A percentile compares a stretch with the other conserved stretches of the same genome.
Conservation (phyloP, 2,888 invertebrate genomes). For the Venusia cambrica region DNA sequence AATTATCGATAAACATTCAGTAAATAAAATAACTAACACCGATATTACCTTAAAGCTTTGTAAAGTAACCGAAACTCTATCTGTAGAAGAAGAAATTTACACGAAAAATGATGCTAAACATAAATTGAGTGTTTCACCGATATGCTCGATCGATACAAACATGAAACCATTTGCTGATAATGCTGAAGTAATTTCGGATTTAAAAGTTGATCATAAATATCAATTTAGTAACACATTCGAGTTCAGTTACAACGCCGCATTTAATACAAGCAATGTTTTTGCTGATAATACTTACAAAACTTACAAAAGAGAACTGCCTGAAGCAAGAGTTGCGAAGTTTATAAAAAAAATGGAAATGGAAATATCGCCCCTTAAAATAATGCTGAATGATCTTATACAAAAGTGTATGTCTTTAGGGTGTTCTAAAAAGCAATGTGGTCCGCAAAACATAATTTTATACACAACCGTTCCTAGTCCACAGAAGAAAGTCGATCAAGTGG, state of each 20-base stretch:
- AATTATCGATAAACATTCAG: conserved; percentile 2
- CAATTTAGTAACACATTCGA: conserved; percentile 11
- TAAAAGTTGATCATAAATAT: conserved; percentile 10
- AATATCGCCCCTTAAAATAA: conserved; percentile 55
- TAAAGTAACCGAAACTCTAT: conserved; percentile 15
- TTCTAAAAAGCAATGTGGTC: conserved; percentile 20
- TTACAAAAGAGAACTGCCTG: conserved; percentile 39
- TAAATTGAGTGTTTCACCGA: conserved; percentile 46
- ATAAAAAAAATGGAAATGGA: conserved; percentile 53
- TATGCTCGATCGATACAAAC: conserved; percentile 49
- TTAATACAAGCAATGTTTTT: not conserved
- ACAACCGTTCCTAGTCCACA: conserved; percentile 21
- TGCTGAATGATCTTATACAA: conserved; percentile 50
- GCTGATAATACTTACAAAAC: conserved; percentile 2
- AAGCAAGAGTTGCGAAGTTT: conserved; percentile 50
- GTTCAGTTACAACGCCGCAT: not conserved
- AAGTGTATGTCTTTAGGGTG: conserved; percentile 52
- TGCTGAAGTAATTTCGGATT: conserved; percentile 6
- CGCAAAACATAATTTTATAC: conserved; percentile 15
- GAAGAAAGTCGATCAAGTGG: conserved; percentile 18
- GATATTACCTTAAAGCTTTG: conserved; percentile 20
- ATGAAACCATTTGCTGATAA: conserved; percentile 21
- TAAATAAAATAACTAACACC: conserved; percentile 35
- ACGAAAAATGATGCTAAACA: conserved; percentile 25
- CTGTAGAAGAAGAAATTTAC: conserved; percentile 17